Percentiles rank a stretch among this genome's conserved stretches.
phyloP scores from a whole-genome alignment of 1,140 invertebrate species.

The Bombus superbus region DNA sequence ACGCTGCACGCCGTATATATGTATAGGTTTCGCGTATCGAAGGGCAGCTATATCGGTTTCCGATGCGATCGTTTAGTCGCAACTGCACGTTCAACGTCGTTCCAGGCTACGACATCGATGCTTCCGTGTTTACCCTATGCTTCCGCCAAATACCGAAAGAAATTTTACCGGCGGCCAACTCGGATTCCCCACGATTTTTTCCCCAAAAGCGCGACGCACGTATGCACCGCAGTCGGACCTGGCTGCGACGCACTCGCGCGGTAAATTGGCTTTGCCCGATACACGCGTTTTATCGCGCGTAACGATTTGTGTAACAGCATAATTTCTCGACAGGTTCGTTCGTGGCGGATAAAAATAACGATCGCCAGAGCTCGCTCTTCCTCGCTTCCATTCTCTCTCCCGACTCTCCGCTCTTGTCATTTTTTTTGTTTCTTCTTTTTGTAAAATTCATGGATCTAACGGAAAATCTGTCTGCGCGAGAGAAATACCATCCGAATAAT shows the following conservation, averaged over 20 bases:
- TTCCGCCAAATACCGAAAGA: background rate
- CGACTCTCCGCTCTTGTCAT: background rate
- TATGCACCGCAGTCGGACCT: background rate
- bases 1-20: background rate
- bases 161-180: background rate
- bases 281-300: conserved; percentile 19
- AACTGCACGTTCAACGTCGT: background rate
- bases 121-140: background rate
- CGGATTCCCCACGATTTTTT: background rate
- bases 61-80: conserved; percentile 14
- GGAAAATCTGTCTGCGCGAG: background rate
- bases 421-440: too few species aligned
- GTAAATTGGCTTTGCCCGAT: conserved; percentile 19
- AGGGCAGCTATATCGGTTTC: conserved; percentile 8
- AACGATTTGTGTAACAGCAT: conserved; percentile 6
- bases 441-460: background rate
- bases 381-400: background rate
- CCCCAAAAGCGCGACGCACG: background rate
- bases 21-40: background rate
- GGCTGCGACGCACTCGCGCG: background rate
- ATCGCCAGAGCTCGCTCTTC: background rate
- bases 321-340: conserved; percentile 10
- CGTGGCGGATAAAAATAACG: conserved; percentile 36
- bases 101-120: background rate
- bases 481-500: background rate